These are phyloP conservation scores for Trisateles emortualis DNA, from an alignment of 2,888 invertebrate genomes.

Conservation along the genomic window DNA sequence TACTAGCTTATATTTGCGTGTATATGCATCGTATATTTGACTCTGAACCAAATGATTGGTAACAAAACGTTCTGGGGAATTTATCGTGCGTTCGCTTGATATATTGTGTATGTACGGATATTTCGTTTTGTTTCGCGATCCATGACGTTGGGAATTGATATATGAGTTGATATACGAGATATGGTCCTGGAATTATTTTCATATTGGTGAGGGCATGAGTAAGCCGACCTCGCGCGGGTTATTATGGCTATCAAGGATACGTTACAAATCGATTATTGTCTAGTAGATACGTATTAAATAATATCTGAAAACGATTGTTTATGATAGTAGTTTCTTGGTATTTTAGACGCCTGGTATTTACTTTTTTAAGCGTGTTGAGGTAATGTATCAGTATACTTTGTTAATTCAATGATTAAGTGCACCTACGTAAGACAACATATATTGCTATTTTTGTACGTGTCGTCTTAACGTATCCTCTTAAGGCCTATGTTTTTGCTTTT, in stretches of 20 bases:
- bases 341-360: no score
- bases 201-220: background rate
- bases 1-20: slow-evolving; percentile 17
- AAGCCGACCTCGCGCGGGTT: background rate
- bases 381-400: no score
- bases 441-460: no score
- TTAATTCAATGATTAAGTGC: no score
- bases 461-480: no score
- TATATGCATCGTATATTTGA: slow-evolving; percentile 25
- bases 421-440: no score
- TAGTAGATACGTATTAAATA: no score
- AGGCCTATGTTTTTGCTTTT: no score
- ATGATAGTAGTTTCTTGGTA: no score
- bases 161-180: slow-evolving; percentile 1
- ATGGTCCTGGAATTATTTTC: background rate
- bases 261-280: background rate
- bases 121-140: slow-evolving; percentile 32
- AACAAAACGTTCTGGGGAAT: slow-evolving; percentile 37
- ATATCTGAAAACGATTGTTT: no score
- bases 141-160: slow-evolving; percentile 14
- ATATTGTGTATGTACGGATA: slow-evolving; percentile 38
- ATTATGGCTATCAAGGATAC: background rate
- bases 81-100: slow-evolving; percentile 37
- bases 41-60: slow-evolving; percentile 27
- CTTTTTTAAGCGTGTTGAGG: no score